phyloP scores from a whole-genome alignment of 2,888 invertebrate genomes.

The Pasiphila rectangulata region DNA sequence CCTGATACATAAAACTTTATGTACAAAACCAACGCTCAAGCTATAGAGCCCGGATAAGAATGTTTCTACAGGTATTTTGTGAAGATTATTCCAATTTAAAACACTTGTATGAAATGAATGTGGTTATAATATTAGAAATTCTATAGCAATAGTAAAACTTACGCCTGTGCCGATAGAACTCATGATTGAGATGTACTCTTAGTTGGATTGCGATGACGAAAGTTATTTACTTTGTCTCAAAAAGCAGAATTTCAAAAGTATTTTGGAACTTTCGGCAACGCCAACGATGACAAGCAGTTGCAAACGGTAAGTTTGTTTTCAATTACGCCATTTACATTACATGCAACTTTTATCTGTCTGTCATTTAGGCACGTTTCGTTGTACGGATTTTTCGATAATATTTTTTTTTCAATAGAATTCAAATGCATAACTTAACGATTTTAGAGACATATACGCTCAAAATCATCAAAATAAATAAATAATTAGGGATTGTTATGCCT shows the following conservation, averaged over 20 bases:
- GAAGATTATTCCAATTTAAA: neutral
- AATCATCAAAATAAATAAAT: too few relatives aligned
- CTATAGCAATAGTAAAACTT: conserved; percentile 67
- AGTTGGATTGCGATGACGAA: conserved; percentile 13
- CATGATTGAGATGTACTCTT: conserved; percentile 78
- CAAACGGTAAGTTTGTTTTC: conserved; percentile 41
- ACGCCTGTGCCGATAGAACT: conserved; percentile 98
- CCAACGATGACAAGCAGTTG: conserved; percentile 65
- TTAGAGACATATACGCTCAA: too few relatives aligned
- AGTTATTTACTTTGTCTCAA: conserved; percentile 23
- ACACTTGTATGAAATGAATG: neutral
- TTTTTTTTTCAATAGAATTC: neutral
- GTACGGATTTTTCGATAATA: too few relatives aligned
- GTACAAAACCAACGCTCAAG: too few relatives aligned
- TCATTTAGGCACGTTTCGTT: conserved; percentile 5
- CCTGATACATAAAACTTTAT: too few relatives aligned
- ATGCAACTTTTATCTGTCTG: conserved; percentile 12
- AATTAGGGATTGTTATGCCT: too few relatives aligned
- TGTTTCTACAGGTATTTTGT: neutral
- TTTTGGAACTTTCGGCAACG: conserved; percentile 45
- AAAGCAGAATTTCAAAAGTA: conserved; percentile 24
- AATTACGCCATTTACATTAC: conserved; percentile 7
- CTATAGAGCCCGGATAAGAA: too few relatives aligned
- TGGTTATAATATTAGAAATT: neutral
- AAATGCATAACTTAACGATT: neutral